Evolutionary conservation across 2,113 vertebrate species (phyloP).

Genomic region (Pimephales promelas): DNA sequence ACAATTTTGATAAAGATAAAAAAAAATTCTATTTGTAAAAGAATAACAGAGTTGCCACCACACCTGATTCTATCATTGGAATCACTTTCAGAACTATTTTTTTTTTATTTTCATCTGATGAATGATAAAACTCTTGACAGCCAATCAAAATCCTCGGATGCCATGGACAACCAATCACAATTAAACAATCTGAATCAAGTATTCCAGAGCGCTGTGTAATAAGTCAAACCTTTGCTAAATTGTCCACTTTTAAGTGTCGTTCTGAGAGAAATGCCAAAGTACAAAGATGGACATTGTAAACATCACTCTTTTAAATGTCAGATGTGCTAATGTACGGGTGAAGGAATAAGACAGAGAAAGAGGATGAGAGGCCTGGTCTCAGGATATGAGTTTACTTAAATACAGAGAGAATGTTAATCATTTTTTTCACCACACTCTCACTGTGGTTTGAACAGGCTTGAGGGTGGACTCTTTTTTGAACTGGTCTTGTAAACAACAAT

Average conservation of each 20-base stretch:
- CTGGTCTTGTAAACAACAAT: not conserved
- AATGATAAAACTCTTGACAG: not conserved
- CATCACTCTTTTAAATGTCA: constrained; percentile 37
- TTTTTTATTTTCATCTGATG: not conserved
- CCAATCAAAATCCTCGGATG: not conserved
- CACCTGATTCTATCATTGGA: no score
- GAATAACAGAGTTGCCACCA: no score
- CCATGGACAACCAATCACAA: no score
- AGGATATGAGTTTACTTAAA: not conserved
- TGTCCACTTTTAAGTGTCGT: not conserved
- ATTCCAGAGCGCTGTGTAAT: not conserved
- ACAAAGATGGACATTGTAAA: constrained; percentile 15
- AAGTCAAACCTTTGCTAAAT: constrained; percentile 1
- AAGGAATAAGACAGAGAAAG: not conserved
- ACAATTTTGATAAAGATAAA: no score
- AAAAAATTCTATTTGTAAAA: no score
- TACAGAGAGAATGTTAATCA: constrained; percentile 43
- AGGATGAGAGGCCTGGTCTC: not conserved
- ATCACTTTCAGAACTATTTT: no score
- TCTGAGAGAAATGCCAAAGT: constrained; percentile 7
- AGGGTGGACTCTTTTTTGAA: not conserved
- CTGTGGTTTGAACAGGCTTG: not conserved
- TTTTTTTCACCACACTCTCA: not conserved
- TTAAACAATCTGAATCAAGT: not conserved
- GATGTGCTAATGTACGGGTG: not conserved